Conservation (phyloP, 2,113 vertebrate genomes). For the Oryzias javanicus region DNA sequence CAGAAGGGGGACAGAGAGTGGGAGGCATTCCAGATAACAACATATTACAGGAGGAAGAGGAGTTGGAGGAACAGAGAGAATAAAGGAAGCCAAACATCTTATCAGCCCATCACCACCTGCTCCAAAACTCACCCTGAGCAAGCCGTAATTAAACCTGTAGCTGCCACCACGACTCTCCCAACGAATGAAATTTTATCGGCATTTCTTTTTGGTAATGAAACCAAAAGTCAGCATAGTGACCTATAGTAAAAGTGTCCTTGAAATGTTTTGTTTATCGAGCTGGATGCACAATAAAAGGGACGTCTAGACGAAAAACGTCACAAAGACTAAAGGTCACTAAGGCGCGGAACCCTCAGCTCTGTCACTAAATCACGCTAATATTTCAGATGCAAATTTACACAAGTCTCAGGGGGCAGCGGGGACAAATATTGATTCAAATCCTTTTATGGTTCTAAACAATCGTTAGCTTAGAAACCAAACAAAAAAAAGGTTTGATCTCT, state of each 20-base stretch:
- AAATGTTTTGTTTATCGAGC: neutral
- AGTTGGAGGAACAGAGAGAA: neutral
- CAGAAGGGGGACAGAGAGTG: too few relatives aligned
- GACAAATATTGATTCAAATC: conserved; percentile 7
- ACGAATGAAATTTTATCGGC: conserved; percentile 8
- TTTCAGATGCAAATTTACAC: conserved; percentile 26
- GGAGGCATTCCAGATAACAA: too few relatives aligned
- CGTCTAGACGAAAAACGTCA: conserved; percentile 52
- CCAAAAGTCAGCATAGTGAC: too few relatives aligned
- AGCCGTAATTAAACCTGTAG: conserved; percentile 21
- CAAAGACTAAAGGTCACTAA: conserved; percentile 51
- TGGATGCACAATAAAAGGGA: conserved; percentile 27
- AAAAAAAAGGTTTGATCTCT: neutral
- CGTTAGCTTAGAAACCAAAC: neutral
- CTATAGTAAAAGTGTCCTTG: neutral
- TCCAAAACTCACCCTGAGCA: neutral
- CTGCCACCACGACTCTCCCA: conserved; percentile 32
- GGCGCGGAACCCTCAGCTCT: conserved; percentile 24
- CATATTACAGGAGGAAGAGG: neutral
- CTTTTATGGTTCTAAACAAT: neutral
- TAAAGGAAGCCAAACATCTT: neutral
- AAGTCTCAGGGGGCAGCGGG: neutral
- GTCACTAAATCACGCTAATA: conserved; percentile 7
- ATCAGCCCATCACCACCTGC: conserved; percentile 34
- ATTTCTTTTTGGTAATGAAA: too few relatives aligned